Evolutionary conservation across 1,140 invertebrate genomes (phyloP), one percentile per base, ranked within the genome.

Genomic region (Zaprionus ghesquierei): DNA sequence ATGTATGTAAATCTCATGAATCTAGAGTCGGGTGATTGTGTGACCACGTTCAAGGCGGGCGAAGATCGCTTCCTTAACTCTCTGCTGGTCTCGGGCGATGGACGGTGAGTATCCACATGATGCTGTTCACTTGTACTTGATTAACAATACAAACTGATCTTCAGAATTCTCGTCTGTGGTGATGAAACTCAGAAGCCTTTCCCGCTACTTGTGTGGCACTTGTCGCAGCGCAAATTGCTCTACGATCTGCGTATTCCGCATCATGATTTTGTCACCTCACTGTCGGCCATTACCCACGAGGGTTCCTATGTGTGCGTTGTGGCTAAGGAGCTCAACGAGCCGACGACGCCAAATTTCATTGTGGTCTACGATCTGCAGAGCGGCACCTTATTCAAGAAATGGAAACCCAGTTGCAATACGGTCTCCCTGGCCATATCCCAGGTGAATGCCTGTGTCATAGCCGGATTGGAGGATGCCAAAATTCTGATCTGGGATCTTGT

Each of bases 1-100:
- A 97, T 98, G 96, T 97, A 97, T 91, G 96, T 98, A 41, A 97
- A 98, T 92, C 94, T 98, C 62, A 97, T 97, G 94, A 97, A 97
- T 92, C 93, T 97, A 31, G 95, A 96, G 69, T 79, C 89, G 92
- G 94, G 96, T 59, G 96, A 97, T 81, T 96, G 96, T 89, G 96
- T 97, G 13, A 96, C 96, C 2, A 97, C 96, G 2, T 97, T 97
- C 89, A 97, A 97, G 92, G 96, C 96, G 8, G 96, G 96, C 1
- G 96, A 97, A 92, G 96, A 97, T 92, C 94, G 97, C 63, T 98
- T 98, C 92, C 94, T 98, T 0, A 97, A 98, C 93, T 97, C 96
- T 10, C 92, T 98, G 55, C 94, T 98, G 22, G 96, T 97, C 38
- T 97, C 96, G 46, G 96, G 96, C 41, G 96, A 98, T 93, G 97